These are phyloP conservation scores for Embidobia sp. DNA, from an alignment of 2,888 invertebrate genomes.

Conservation along the genomic window DNA sequence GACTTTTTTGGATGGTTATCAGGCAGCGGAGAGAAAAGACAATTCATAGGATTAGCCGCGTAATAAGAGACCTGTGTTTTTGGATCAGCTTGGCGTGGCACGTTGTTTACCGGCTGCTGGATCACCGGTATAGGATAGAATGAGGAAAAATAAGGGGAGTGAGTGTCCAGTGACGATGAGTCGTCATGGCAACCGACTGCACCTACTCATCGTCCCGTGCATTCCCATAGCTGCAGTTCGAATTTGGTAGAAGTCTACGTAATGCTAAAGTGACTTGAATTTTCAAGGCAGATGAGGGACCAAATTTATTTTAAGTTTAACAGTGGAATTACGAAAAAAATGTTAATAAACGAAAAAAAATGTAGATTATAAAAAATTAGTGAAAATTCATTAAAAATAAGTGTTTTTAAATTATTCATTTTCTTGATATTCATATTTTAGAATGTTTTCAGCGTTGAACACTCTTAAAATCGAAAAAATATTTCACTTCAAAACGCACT, in stretches of 20 bases:
- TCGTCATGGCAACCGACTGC: constrained; percentile 80
- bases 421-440: no score
- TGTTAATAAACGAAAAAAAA: constrained; percentile 10
- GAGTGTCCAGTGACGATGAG: constrained; percentile 80
- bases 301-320: constrained; percentile 45
- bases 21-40: constrained; percentile 71
- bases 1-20: constrained; percentile 61
- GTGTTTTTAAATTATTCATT: no score
- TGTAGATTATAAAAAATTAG: constrained; percentile 1
- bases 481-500: no score
- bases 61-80: constrained; percentile 80
- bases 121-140: constrained; percentile 76
- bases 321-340: constrained; percentile 1
- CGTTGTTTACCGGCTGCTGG: constrained; percentile 78
- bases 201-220: constrained; percentile 76
- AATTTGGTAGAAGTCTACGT: constrained; percentile 70
- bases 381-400: background rate
- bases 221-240: constrained; percentile 78
- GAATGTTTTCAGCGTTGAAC: no score
- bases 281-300: constrained; percentile 53
- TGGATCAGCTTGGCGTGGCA: constrained; percentile 75
- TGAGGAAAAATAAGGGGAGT: constrained; percentile 68
- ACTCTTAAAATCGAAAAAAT: no score
- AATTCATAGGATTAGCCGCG: constrained; percentile 77
- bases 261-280: constrained; percentile 62